phyloP scores from a whole-genome alignment of 2,888 invertebrate genomes.

The Stenurella melanura region DNA sequence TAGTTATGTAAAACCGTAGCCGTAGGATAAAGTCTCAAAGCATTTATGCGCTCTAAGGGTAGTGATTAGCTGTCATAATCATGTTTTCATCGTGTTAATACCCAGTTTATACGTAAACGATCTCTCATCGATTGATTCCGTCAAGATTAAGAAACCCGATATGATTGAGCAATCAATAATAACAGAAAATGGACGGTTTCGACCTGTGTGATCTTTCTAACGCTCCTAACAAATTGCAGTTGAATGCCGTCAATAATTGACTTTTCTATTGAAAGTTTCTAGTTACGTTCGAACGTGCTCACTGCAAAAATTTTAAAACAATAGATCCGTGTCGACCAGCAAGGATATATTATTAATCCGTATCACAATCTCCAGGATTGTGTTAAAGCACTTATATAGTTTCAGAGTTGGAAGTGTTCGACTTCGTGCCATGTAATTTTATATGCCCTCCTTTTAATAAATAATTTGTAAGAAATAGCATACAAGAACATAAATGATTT shows the following conservation, averaged over 20 bases:
- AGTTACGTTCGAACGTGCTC: conserved; percentile 7
- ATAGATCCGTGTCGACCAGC: conserved; percentile 7
- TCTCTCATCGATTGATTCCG: conserved; percentile 24
- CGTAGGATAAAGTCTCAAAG: not conserved
- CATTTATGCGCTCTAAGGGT: conserved; percentile 24
- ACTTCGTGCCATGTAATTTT: conserved; percentile 21
- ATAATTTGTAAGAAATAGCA: conserved; percentile 22
- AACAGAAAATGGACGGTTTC: conserved; percentile 34
- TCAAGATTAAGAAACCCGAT: conserved; percentile 37
- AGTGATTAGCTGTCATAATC: conserved; percentile 43
- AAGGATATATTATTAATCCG: conserved; percentile 10
- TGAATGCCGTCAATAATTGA: conserved; percentile 31
- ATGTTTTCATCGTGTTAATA: conserved; percentile 35
- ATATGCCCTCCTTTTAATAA: conserved; percentile 21
- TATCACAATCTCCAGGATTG: conserved; percentile 4
- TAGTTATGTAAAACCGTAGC: not conserved
- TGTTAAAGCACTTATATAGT: conserved; percentile 4
- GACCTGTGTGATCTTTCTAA: conserved; percentile 27
- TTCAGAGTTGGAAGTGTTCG: conserved; percentile 18
- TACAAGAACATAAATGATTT: conserved; percentile 19
- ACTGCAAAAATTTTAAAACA: conserved; percentile 7
- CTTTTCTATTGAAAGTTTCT: conserved; percentile 30
- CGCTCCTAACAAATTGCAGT: conserved; percentile 35
- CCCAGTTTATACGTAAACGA: conserved; percentile 19
- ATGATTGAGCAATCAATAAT: conserved; percentile 42